phyloP scores from a whole-genome alignment of 1,140 invertebrate species.

The Hyles euphorbiae region DNA sequence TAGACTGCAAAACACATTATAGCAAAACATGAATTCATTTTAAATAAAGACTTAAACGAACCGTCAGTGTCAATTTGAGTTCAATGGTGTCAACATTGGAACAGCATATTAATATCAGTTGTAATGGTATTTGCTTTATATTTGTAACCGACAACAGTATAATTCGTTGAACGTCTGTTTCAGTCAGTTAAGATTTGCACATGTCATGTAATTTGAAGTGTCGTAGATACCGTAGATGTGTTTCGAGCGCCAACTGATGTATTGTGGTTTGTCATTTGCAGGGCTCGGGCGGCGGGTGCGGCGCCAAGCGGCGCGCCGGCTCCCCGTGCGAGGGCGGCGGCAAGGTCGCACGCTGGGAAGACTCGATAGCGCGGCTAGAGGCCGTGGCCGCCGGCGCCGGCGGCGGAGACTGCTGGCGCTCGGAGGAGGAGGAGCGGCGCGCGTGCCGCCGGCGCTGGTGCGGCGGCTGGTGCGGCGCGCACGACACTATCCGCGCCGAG shows the following conservation, averaged over 20 bases:
- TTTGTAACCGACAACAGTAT: no score
- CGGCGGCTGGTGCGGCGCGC: constrained; percentile 76
- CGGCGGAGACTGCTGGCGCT: constrained; percentile 68
- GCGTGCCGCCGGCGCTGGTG: constrained; percentile 66
- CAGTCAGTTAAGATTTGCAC: no score
- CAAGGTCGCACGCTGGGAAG: constrained; percentile 73
- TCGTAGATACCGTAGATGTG: background rate
- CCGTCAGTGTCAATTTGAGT: constrained; percentile 18
- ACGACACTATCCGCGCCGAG: constrained; percentile 91
- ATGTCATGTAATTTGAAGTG: no score
- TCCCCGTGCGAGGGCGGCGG: constrained; percentile 64
- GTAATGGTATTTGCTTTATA: constrained; percentile 9
- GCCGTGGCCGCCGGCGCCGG: constrained; percentile 72
- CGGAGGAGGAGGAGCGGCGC: constrained; percentile 62
- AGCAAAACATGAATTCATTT: background rate
- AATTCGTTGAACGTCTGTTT: no score
- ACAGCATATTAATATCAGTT: constrained; percentile 1
- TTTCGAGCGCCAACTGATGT: background rate
- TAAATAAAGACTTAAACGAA: constrained; percentile 8
- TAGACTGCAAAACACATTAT: no score
- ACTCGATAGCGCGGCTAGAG: constrained; percentile 71
- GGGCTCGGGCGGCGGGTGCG: constrained; percentile 72
- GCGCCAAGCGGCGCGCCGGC: constrained; percentile 69
- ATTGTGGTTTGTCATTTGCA: constrained; percentile 37
- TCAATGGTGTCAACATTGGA: constrained; percentile 1